Evolutionary conservation across 1,140 invertebrate species (phyloP).

Genomic region (Sesamia nonagrioides): DNA sequence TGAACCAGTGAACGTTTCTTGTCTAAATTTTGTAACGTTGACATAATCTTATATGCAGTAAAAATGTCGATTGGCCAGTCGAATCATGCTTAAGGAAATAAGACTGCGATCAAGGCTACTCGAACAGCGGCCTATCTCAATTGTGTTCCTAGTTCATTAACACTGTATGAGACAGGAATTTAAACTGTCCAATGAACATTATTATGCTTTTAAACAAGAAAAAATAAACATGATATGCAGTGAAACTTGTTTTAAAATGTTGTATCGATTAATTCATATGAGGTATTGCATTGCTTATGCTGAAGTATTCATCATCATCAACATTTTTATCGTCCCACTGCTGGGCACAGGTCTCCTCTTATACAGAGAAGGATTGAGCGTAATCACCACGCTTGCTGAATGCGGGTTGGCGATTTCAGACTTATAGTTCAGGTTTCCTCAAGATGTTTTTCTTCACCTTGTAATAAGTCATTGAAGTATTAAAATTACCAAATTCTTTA

Average conservation of each 20-base stretch:
- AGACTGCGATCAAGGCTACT: slow-evolving; percentile 25
- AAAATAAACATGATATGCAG: neutral
- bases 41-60: slow-evolving; percentile 51
- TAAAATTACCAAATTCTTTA: too few relatives aligned
- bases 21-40: slow-evolving; percentile 57
- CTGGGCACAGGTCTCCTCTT: too few relatives aligned
- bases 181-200: neutral
- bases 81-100: slow-evolving; percentile 25
- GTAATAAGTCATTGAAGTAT: too few relatives aligned
- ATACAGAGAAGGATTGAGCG: too few relatives aligned
- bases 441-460: too few relatives aligned
- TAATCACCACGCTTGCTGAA: too few relatives aligned
- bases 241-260: neutral
- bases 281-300: neutral
- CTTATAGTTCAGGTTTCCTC: too few relatives aligned
- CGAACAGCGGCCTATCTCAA: slow-evolving; percentile 1
- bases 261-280: neutral
- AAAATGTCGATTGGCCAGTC: slow-evolving; percentile 42
- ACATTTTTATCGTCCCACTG: too few relatives aligned
- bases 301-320: too few relatives aligned
- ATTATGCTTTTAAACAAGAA: neutral
- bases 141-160: slow-evolving; percentile 41
- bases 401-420: too few relatives aligned
- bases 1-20: slow-evolving; percentile 29
- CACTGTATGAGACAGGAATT: neutral